Base-by-base conservation (phyloP, 2,797 vertebrate species). In the Spinus olivaceus region DNA sequence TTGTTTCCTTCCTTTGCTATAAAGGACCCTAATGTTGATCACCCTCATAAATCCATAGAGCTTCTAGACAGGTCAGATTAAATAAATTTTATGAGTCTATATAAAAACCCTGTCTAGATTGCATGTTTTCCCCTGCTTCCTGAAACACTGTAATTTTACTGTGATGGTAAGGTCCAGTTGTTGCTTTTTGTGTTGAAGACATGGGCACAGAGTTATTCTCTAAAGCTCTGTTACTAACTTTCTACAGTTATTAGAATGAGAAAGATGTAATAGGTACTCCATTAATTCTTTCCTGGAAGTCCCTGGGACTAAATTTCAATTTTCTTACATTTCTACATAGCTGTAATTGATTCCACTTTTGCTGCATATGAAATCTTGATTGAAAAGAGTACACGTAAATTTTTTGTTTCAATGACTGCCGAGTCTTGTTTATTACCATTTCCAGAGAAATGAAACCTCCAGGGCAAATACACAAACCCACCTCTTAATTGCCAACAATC, bases 121-220 rank as follows among this genome's bases (percentile, higher is more conserved):
- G 4, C 6, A 13, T 63, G 5, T 63, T 86, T 27, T 72, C 9
- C 6, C 13, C 14, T 50, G n/a, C 9, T 60, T 89, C 24, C 17
- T 69, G 50, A 85, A 85, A 47, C 8, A 13, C 33, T 79, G 6
- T 30, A 57, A 71, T 84, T 87, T 64, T 79, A 42, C 24, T 66
- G 4, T 50, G 28, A 32, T 37, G 32, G 2, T 64, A 25, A 71
- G 10, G 44, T 71, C 15, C 28, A 85, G 44, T 17, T 50, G 9
- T n/a, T 83, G 14, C 5, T 50, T 70, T 78, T 32, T 59, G 8
- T 51, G 13, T 47, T 66, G 44, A 74, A 78, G 14, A 22, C 20
- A 20, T 17, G 12, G 27, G 9, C 0, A 0, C 27, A 54, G 3
- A 25, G 18, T 33, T 56, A 33, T 20, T 61, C 30, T 25, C 23